These are phyloP conservation scores for Platysternon megacephalum DNA, from an alignment of 2,113 vertebrate genomes.

Conservation along the genomic window DNA sequence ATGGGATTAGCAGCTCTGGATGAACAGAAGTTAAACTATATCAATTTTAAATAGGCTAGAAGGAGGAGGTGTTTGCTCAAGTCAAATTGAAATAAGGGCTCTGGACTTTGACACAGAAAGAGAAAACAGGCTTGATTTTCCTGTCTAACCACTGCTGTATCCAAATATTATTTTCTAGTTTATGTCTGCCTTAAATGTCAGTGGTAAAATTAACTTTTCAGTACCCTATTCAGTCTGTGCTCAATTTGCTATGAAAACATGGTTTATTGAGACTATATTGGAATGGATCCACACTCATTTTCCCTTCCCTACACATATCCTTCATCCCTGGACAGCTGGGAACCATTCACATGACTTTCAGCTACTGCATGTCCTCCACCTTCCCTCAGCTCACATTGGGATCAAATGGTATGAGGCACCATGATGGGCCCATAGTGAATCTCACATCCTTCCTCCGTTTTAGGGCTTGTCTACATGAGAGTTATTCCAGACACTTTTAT, in stretches of 20 bases:
- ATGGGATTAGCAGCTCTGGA: neutral
- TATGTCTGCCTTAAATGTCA: neutral
- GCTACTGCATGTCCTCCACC: neutral
- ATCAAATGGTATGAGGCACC: accelerated
- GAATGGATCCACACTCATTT: neutral
- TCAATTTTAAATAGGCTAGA: neutral
- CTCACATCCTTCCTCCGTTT: neutral
- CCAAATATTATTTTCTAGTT: neutral
- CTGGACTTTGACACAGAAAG: neutral
- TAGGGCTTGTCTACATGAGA: neutral
- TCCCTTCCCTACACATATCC: neutral
- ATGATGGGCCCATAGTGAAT: accelerated
- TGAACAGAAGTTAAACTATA: neutral
- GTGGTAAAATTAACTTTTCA: neutral
- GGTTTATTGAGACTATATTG: neutral
- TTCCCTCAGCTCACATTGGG: accelerated
- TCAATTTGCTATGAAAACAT: neutral
- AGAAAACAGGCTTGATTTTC: neutral
- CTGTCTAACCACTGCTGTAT: neutral
- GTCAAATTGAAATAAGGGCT: neutral
- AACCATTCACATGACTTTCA: neutral
- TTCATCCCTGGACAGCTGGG: too few species aligned
- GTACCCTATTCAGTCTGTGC: neutral
- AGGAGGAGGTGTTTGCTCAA: neutral
- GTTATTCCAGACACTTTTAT: neutral